Base-by-base conservation (phyloP, 2,113 vertebrate species). In the Malaclemys terrapin region DNA sequence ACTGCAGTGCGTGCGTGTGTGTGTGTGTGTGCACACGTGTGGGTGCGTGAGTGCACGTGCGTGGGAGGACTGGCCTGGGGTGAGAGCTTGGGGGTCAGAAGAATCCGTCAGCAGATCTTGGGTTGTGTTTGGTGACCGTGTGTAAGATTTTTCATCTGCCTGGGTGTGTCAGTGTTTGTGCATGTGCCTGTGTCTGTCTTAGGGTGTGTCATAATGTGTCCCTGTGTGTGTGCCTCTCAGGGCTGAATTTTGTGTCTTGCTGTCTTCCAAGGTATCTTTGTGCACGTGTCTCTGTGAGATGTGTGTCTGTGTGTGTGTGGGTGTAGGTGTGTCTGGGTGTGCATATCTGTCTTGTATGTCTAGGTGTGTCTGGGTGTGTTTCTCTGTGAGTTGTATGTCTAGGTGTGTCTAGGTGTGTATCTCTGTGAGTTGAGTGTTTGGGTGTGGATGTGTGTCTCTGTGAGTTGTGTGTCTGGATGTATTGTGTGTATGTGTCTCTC, bases 41-140 rank as follows among this genome's bases (percentile, higher is more conserved):
- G 54, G 1, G 54, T 24, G 54, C 4, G 9, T 5, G 27, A 2
- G 59, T 6, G 27, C 57, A 12, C 5, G 1, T 4, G 10, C 10
- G 5, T 5, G 11, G 56, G 25, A 59, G 10, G 59, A 12, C 59
- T 31, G 56, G 56, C 54, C 54, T 56, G 54, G 24, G 54, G 24
- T 10, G 22, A 65, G 35, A 13, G 29, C 65, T 29, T 29, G 57
- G 29, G 29, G 57, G 10, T 10, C 11, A 12, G 59, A 62, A 17
- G 29, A 17, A 35, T 17, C 62, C 14, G 35, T 69, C 62, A 19
- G 35, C 35, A 57, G 56, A 11, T 11, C 25, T 27, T 10, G 16
- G 35, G 7, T 72, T 72, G 31, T 38, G 14, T 38, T 5, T 22
- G n/a, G 38, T 24, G 69, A 75, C 22, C 38, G 4, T 20, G 10